Conservation (phyloP, 2,797 vertebrate genomes). For the Anomalospiza imberbis region DNA sequence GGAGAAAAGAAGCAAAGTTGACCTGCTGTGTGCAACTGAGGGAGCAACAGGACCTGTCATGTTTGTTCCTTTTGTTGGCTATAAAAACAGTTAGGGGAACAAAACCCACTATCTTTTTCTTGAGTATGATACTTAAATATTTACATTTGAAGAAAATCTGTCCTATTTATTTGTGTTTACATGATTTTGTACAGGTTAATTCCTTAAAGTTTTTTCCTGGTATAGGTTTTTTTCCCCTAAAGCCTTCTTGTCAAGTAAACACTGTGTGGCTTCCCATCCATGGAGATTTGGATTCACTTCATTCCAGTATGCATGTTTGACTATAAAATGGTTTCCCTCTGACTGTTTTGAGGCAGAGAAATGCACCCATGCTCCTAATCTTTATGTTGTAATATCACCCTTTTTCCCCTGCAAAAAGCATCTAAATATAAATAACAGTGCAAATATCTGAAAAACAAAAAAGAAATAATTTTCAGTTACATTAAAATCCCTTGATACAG, state of each 20-base stretch:
- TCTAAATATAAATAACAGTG: not conserved
- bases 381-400: not conserved
- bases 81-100: not conserved
- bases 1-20: not conserved
- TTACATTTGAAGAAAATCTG: not conserved
- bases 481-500: not conserved
- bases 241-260: not conserved
- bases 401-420: not conserved
- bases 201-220: not conserved
- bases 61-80: not conserved
- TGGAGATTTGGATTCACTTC: not conserved
- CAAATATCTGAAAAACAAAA: not conserved
- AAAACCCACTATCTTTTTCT: not conserved
- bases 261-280: not conserved
- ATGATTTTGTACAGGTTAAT: not conserved
- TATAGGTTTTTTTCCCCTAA: not conserved
- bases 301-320: not conserved
- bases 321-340: not conserved
- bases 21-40: not conserved
- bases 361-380: not conserved
- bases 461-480: not conserved
- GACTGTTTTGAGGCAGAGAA: not conserved
- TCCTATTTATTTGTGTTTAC: not conserved
- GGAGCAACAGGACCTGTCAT: not conserved
- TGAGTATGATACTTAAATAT: not conserved